Percentiles rank a stretch among this genome's conserved stretches.
Evolutionary conservation across 2,797 vertebrate species (phyloP).

Genomic region (Micromesistius poutassou): DNA sequence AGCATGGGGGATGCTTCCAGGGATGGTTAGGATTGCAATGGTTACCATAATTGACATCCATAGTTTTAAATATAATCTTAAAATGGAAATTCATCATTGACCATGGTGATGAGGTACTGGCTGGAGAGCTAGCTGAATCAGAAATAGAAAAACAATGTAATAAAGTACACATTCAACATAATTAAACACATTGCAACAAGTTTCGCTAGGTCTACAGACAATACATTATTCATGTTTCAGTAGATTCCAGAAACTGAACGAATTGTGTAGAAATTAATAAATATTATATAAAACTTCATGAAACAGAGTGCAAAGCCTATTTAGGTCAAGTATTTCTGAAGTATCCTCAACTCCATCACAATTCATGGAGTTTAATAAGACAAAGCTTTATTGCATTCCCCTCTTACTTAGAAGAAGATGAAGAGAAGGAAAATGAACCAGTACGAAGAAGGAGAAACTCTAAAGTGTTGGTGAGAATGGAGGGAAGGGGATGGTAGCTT

Average conservation of each 20-base stretch:
- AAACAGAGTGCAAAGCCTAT: slow-evolving; percentile 20
- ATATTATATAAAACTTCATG: not conserved
- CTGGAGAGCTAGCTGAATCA: not conserved
- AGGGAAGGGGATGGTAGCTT: slow-evolving; percentile 36
- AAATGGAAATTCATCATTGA: too few species aligned
- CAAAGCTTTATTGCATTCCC: slow-evolving; percentile 35
- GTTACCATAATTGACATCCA: too few species aligned
- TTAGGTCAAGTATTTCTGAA: slow-evolving; percentile 41
- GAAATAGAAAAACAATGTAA: not conserved
- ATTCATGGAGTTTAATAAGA: slow-evolving; percentile 36
- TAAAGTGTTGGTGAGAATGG: slow-evolving; percentile 35
- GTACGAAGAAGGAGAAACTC: slow-evolving; percentile 4
- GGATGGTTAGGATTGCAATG: too few species aligned
- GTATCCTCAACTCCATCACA: slow-evolving; percentile 37
- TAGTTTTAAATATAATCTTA: too few species aligned
- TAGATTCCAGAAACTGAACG: not conserved
- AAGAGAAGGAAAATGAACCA: slow-evolving; percentile 20
- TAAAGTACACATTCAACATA: not conserved
- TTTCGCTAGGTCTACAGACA: not conserved
- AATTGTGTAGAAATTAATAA: not conserved
- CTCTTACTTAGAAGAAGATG: slow-evolving; percentile 13
- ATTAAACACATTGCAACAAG: not conserved
- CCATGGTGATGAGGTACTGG: too few species aligned
- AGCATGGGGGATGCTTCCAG: too few species aligned
- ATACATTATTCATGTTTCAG: not conserved